Base-by-base conservation (phyloP, 2,797 vertebrate genomes). In the Chaunax sp. region DNA sequence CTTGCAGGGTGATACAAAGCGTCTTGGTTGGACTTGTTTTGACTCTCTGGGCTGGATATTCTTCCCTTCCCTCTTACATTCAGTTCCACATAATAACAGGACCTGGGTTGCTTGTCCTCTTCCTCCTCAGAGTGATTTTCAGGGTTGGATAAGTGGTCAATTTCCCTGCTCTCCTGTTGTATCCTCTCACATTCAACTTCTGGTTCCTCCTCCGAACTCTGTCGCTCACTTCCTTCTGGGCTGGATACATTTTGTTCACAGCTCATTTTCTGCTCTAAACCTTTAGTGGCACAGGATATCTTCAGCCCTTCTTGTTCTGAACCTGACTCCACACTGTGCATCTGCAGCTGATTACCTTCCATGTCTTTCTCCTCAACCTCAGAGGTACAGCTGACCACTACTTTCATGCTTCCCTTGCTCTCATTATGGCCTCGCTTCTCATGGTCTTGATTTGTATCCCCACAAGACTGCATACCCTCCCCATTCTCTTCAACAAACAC, bases 61-160 rank as follows among this genome's bases (percentile, higher is more conserved):
- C 49, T 61, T 49, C 64, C 25, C 2, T 56, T 59, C 23, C 44
- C 47, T 46, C 44, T 73, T 18, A 47, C 43, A 44, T 41, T 64
- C 23, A 83, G 25, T 52, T 87, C 77, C 18, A 60, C 64, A 13
- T 78, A 74, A 15, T 41, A 50, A 22, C 50, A 47, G 5, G 49
- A 28, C 11, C 19, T 57, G 10, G 4, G 1, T 51, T 68, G 33
- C 20, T 49, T 56, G 11, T 54, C 18, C 3, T 67, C 67, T 56
- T 84, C 56, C 13, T 76, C 41, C 15, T 61, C 69, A 16, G 59
- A 69, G 15, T 20, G 38, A 69, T 52, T 75, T 22, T 70, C 65
- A 43, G 23, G 33, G 1, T 30, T 49, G 25, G 46, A 53, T 13
- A 20, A 45, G 40, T 45, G 12, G 0, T 59, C 69, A n/a, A 14